Conservation (phyloP, 1,140 invertebrate genomes). For the Ptiloglossa arizonensis region DNA sequence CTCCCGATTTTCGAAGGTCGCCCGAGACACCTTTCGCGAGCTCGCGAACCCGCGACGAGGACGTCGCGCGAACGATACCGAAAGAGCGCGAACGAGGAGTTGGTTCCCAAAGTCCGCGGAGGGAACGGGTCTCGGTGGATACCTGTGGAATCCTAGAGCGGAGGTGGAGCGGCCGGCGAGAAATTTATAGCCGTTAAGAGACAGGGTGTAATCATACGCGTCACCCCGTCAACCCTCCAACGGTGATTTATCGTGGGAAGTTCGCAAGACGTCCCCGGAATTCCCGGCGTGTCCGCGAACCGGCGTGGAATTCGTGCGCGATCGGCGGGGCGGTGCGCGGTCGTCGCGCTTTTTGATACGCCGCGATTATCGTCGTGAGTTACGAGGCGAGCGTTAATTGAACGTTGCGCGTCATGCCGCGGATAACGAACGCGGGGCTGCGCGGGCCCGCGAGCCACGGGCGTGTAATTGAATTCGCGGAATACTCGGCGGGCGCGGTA, state of each 20-base stretch:
- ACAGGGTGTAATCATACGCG: constrained; percentile 80
- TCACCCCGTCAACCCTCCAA: constrained; percentile 78
- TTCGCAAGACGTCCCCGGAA: constrained; percentile 69
- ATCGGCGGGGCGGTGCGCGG: no score
- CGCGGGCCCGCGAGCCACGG: not conserved
- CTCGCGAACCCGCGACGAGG: no score
- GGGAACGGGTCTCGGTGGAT: constrained; percentile 51
- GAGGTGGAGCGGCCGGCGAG: constrained; percentile 57
- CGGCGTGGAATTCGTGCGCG: constrained; percentile 16
- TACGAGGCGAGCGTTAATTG: not conserved
- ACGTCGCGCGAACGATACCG: no score
- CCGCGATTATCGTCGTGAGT: not conserved
- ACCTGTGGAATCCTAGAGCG: constrained; percentile 67
- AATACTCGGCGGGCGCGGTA: not conserved
- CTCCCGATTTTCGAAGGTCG: no score
- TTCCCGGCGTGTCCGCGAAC: constrained; percentile 50
- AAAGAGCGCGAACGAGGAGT: no score
- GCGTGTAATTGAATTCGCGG: constrained; percentile 20
- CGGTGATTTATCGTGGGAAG: constrained; percentile 80
- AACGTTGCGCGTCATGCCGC: not conserved
- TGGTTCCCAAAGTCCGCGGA: no score
- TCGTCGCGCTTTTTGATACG: not conserved
- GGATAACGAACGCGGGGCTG: not conserved
- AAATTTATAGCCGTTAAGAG: constrained; percentile 79
- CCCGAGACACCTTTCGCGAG: no score